Evolutionary conservation across 2,797 vertebrate genomes (phyloP).

Genomic region (Myotis daubentonii): DNA sequence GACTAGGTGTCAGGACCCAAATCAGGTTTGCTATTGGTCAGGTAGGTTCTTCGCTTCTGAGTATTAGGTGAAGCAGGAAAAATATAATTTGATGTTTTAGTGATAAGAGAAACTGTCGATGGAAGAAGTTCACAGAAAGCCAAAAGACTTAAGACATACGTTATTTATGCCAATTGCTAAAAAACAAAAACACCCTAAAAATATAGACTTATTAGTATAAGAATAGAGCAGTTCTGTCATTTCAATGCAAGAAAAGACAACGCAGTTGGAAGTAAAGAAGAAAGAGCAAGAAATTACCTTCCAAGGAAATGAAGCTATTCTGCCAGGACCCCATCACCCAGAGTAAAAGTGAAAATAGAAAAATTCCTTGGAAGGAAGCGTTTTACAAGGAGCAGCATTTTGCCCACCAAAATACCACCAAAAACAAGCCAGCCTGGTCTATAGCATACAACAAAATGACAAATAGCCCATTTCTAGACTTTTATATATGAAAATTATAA

Average conservation of each 20-base stretch:
- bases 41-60: constrained; percentile 60
- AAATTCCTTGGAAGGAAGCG: constrained; percentile 77
- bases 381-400: constrained; percentile 76
- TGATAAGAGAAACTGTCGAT: constrained; percentile 46
- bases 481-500: constrained; percentile 63
- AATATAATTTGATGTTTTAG: constrained; percentile 47
- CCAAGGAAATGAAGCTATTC: constrained; percentile 71
- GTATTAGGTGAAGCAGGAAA: constrained; percentile 53
- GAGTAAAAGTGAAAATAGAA: constrained; percentile 78
- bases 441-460: constrained; percentile 61
- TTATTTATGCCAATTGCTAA: constrained; percentile 55
- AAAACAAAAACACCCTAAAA: constrained; percentile 67
- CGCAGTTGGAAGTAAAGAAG: constrained; percentile 77
- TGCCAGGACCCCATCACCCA: constrained; percentile 85
- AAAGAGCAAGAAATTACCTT: constrained; percentile 77
- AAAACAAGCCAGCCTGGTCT: not conserved
- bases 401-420: constrained; percentile 53
- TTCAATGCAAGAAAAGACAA: constrained; percentile 53
- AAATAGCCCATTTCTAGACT: constrained; percentile 52
- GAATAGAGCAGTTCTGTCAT: constrained; percentile 67
- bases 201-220: constrained; percentile 76
- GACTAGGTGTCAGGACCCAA: not conserved
- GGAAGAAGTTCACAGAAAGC: constrained; percentile 44
- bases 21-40: constrained; percentile 21
- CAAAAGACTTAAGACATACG: constrained; percentile 26